Evolutionary conservation across 2,888 invertebrate genomes (phyloP).

Genomic region (Calameuta pallipes): DNA sequence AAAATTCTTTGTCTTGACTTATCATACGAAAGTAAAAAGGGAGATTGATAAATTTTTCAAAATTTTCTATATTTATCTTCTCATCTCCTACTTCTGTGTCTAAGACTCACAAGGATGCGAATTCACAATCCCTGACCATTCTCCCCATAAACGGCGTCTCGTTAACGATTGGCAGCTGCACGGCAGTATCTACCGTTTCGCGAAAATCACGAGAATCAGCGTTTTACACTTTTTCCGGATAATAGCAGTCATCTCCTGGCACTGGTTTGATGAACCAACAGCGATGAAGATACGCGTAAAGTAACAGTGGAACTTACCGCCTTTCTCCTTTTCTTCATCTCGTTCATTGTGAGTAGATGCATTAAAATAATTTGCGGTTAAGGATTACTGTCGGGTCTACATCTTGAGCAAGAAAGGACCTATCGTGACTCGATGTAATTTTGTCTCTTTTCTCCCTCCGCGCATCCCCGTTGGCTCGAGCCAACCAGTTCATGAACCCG

Average conservation of each 20-base stretch:
- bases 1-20: too few species aligned
- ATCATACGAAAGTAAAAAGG: too few species aligned
- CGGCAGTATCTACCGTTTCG: constrained; percentile 17
- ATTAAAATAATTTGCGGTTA: constrained; percentile 25
- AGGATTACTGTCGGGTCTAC: constrained; percentile 13
- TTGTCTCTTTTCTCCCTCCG: constrained; percentile 21
- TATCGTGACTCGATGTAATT: constrained; percentile 16
- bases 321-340: not conserved
- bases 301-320: not conserved
- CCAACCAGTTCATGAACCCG: not conserved
- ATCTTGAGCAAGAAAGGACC: constrained; percentile 1
- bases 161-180: not conserved
- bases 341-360: not conserved
- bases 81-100: too few species aligned
- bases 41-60: too few species aligned
- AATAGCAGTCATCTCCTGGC: not conserved
- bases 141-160: not conserved
- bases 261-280: not conserved
- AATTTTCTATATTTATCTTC: too few species aligned
- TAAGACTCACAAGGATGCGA: not conserved
- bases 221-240: constrained; percentile 14
- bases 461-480: constrained; percentile 11
- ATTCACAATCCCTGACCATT: not conserved
- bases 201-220: constrained; percentile 26
- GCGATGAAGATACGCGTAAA: not conserved